Base-by-base conservation (phyloP, 2,888 invertebrate species). In the Ganaspis brasiliensis region DNA sequence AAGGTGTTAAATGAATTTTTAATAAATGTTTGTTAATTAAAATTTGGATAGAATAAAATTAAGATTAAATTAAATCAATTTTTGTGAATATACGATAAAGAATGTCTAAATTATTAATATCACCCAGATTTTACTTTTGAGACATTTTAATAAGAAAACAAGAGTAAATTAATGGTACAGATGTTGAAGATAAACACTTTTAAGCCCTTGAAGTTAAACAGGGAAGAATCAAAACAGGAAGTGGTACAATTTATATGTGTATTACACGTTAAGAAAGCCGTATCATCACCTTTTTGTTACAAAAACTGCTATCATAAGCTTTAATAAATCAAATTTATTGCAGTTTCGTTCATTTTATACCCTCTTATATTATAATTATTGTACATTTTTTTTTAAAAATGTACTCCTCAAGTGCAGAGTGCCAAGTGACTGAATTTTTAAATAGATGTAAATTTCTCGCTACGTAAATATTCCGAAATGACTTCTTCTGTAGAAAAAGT, bases 81-180 rank as follows among this genome's bases (percentile, higher is more conserved):
- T n/a, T n/a, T n/a, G n/a, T n/a, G n/a, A n/a, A n/a, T n/a, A n/a
- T n/a, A n/a, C n/a, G n/a, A n/a, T n/a, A n/a, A n/a, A n/a, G n/a
- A n/a, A n/a, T n/a, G n/a, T n/a, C n/a, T n/a, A n/a, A 52, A 19
- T 49, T 16, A 2, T 5, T 14, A 49, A 16, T 2, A 49, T 49
- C 1, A n/a, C 26, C 9, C 21, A 67, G 12, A 45, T 26, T 49
- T 14, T 10, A 40, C 40, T 1, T 9, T n/a, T 45, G n/a, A 21
- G 6, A 1, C 1, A 8, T 21, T 12, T 8, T 40, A 24, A 67
- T 24, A 49, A 5, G n/a, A 45, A 67, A 24, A 21, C 16, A 67
- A 10, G 24, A 67, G 26, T 67, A 24, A 67, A 67, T 67, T 67
- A 10, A 45, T 45, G 45, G n/a, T 10, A 45, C 67, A 49, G 45